Base-by-base conservation (phyloP, 2,888 invertebrate genomes). In the Chrysomela aeneicollis region DNA sequence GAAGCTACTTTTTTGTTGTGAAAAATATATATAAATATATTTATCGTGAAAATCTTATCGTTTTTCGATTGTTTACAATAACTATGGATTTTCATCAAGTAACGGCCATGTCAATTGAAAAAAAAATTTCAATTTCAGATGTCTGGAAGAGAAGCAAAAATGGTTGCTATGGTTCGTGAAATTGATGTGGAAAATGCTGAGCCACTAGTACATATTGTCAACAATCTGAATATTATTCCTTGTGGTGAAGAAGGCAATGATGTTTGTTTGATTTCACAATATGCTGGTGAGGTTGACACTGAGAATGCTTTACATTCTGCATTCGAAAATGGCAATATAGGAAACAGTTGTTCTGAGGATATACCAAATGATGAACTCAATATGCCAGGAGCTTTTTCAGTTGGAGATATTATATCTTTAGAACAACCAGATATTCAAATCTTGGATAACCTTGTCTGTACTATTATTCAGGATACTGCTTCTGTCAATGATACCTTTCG, bases 381-480 rank as follows among this genome's bases (percentile, higher is more conserved):
- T 51, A 3, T 51, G 10, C 51, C 51, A 51, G 26, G 26, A 51
- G 51, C 22, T 51, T 22, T 22, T 22, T 51, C 22, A 51, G 51
- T 51, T 51, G 51, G 51, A 51, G 22, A 51, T 22, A 51, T 51
- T 10, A 51, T 26, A 35, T 9, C 21, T 51, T 3, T 51, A 22
- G 51, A 51, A 22, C 51, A 51, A 51, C 19, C 51, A 51, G 21
- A 51, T 22, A 51, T 51, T 22, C 51, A 51, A 51, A 51, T 51
- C 12, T 51, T 51, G 51, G 51, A 51, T 51, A 51, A 51, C 51
- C 51, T 22, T 22, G 51, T 51, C 10, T 51, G 51, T 51, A 51
- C 51, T 51, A 51, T 51, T 17, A 51, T 51, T 51, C 51, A 51
- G 51, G 51, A 51, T 21, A 22, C 21, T 51, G 51, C 21, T 19